A percentile compares a stretch with the other conserved stretches of the same genome.
phyloP scores from a whole-genome alignment of 2,888 invertebrate species.

The Campoplex nolae region DNA sequence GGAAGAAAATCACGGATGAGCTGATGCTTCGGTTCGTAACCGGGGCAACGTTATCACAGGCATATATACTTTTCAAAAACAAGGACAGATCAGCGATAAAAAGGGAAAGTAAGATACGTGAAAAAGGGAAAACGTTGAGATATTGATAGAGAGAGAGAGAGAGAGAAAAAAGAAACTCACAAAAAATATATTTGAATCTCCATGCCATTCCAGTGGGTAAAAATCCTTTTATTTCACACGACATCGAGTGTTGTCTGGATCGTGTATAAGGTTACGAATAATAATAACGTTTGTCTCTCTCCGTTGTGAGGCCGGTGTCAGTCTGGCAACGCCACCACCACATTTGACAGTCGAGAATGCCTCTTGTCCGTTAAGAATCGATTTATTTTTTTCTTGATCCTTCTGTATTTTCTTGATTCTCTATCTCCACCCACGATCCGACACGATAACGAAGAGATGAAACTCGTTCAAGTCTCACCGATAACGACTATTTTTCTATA shows the following conservation, averaged over 20 bases:
- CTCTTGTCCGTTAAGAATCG: not conserved
- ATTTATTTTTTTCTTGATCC: constrained; percentile 2
- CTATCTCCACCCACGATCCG: not conserved
- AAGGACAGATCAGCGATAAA: not conserved
- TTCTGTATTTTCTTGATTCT: not conserved
- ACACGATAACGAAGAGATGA: not conserved
- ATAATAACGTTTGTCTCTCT: not conserved
- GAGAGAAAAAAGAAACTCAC: constrained; percentile 23
- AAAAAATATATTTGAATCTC: constrained; percentile 28
- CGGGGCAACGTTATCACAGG: not conserved
- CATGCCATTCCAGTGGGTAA: constrained; percentile 4
- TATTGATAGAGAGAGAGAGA: too few relatives aligned
- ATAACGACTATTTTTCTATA: not conserved
- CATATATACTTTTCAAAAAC: not conserved
- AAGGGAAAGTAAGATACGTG: not conserved
- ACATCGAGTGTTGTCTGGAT: not conserved
- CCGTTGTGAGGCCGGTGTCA: not conserved
- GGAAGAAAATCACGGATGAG: constrained; percentile 9
- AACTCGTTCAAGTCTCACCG: not conserved
- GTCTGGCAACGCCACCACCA: not conserved
- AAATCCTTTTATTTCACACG: constrained; percentile 10
- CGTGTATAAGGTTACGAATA: not conserved
- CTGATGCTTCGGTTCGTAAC: constrained; percentile 4
- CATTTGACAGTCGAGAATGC: not conserved
- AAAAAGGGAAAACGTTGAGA: not conserved